Base-by-base conservation (phyloP, 2,888 invertebrate genomes). In the Oligia strigilis region DNA sequence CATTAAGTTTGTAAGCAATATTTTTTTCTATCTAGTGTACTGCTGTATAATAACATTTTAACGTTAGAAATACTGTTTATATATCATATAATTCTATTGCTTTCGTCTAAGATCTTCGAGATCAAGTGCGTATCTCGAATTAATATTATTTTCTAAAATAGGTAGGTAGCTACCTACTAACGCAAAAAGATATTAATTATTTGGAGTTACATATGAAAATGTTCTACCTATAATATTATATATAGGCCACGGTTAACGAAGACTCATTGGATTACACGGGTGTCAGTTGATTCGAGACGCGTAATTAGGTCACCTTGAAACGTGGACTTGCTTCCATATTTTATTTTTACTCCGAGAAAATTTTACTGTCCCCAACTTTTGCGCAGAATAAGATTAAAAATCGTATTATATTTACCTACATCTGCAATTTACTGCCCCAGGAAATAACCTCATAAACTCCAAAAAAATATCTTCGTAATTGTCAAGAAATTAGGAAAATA, bases 271-370 rank as follows among this genome's bases (percentile, higher is more conserved):
- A 90, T 91, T 91, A 89, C 84, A 81, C 77, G 81, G 88, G 86
- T 88, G 89, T 84, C 89, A 85, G 87, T 87, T 90, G 89, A 91
- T 90, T 88, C 90, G 80, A 86, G 83, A 83, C 72, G 78, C 90
- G 85, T 89, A 91, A 91, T 91, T 90, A 90, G 87, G 90, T 89
- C 91, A 90, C 84, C 85, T 86, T 88, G 85, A 84, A 88, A 88
- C 90, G 84, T 82, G 80, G 78, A 84, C 85, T 85, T 80, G 75
- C 75, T 78, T 77, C 73, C 70, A 81, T 86, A 85, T 89, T 90
- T 85, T 81, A 88, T 87, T 83, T 82, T 85, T 77, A 86, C 83
- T 71, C 46, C 66, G 77, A 73, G 83, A 64, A 75, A 70, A 77
- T 81, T 82, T 78, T 67, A 79, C 69, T 58, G 77, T 75, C 71